These are phyloP conservation scores for Noturus placidus DNA, from an alignment of 2,113 vertebrate species.

Conservation along the genomic window DNA sequence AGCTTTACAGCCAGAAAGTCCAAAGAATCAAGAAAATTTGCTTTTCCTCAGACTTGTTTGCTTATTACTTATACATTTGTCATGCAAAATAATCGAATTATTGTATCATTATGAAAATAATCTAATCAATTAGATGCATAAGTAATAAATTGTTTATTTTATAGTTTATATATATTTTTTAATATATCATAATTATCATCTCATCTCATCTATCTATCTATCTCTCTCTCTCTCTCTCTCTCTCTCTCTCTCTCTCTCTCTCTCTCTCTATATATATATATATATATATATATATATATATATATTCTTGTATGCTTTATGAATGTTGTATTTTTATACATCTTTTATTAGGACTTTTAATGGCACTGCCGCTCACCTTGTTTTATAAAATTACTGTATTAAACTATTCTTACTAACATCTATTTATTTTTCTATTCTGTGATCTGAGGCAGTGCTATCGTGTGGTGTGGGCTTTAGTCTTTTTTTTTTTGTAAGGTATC, in stretches of 20 bases:
- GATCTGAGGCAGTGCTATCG: neutral
- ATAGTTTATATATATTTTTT: neutral
- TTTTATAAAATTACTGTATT: neutral
- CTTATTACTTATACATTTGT: neutral
- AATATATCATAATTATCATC: neutral
- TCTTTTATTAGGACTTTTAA: neutral
- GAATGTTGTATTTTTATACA: neutral
- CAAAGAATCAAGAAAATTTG: neutral
- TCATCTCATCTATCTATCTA: neutral
- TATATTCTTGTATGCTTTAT: neutral
- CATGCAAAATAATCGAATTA: neutral
- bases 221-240: neutral
- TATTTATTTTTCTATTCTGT: neutral
- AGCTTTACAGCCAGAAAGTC: neutral
- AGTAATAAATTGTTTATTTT: neutral
- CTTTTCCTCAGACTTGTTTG: neutral
- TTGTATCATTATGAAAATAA: neutral
- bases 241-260: neutral
- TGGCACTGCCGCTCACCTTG: neutral
- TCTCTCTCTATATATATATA: too few relatives aligned
- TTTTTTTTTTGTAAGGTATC: constrained; percentile 52
- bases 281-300: too few relatives aligned
- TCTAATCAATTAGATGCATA: neutral
- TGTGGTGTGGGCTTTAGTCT: constrained; percentile 43
- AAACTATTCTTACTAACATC: neutral